Evolutionary conservation across 2,113 vertebrate species (phyloP), one percentile per base, ranked within the genome.

Genomic region (Dipodomys ordii): DNA sequence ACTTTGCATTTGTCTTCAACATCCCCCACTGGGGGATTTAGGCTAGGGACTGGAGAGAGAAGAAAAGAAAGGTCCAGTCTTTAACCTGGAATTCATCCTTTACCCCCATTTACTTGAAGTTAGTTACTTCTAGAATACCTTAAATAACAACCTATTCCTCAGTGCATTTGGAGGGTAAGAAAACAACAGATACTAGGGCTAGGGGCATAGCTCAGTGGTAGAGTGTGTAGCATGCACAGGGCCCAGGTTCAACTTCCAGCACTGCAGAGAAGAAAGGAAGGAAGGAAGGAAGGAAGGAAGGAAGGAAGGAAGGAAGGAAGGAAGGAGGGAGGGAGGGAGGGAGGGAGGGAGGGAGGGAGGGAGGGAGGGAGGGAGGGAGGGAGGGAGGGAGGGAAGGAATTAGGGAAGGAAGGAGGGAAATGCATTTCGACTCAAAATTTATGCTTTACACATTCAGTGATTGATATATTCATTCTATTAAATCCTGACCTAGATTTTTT

Each of bases 381-480:
- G 18, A 16, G n/a, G 28, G 35, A 35, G 35, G 35, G 35, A 49
- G 12, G 49, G 49, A 49, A 2, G 49, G 49, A 49, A 1, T 39
- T 39, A 49, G 49, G 10, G 12, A 49, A 12, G 49, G 49, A 95
- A 88, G 62, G 88, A 94, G 95, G 90, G 10, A 57, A 67, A 86
- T 20, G 7, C 71, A 93, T 77, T 95, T 92, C 87, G 68, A 90
- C 89, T 73, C 64, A 83, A 95, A 97, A 93, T 88, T 67, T 91
- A 78, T 57, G 67, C 90, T 93, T 95, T 87, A 95, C 90, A 90
- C 44, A n/a, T n/a, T 69, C 88, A 92, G 32, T 81, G 39, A 67
- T 90, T 83, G 65, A 84, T 95, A 87, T 65, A 93, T 94, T 74
- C 93, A 93, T 93, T 93, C 32, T 65, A 88, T 92, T 90, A 93